Evolutionary conservation across 1,140 invertebrate genomes (phyloP).

Genomic region (Drosophila tropicalis): DNA sequence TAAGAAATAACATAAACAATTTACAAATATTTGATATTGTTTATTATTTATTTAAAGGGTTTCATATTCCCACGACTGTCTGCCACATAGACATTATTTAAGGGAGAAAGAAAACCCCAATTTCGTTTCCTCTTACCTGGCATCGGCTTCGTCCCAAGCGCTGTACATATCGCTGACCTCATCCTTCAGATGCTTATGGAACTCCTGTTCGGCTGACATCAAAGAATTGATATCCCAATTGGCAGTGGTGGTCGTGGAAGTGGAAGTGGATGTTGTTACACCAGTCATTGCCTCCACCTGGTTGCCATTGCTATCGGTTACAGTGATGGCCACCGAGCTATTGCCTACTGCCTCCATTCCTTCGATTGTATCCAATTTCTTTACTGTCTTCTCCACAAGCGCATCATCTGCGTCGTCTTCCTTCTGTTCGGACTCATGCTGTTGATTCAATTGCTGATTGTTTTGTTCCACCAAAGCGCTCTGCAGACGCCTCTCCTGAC

Average conservation of each 20-base stretch:
- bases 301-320: slow-evolving; percentile 76
- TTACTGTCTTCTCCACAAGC: background rate
- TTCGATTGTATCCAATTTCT: background rate
- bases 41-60: no score
- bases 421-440: slow-evolving; percentile 63
- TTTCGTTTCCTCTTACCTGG: slow-evolving; percentile 85
- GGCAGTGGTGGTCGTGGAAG: slow-evolving; percentile 71
- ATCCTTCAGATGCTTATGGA: slow-evolving; percentile 86
- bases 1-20: background rate
- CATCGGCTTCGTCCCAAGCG: slow-evolving; percentile 90
- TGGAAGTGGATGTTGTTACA: slow-evolving; percentile 33
- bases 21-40: background rate
- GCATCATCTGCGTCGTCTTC: background rate
- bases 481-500: slow-evolving; percentile 83
- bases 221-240: slow-evolving; percentile 78
- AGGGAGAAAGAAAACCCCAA: no score
- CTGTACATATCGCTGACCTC: slow-evolving; percentile 90
- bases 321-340: slow-evolving; percentile 55
- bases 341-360: background rate
- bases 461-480: slow-evolving; percentile 57
- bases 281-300: slow-evolving; percentile 55
- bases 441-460: slow-evolving; percentile 34
- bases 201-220: slow-evolving; percentile 82
- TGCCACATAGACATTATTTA: no score
- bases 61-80: no score